A percentile compares a stretch with the other conserved stretches of the same genome.
phyloP scores from a whole-genome alignment of 2,797 vertebrate genomes.

The Xyrichtys novacula region DNA sequence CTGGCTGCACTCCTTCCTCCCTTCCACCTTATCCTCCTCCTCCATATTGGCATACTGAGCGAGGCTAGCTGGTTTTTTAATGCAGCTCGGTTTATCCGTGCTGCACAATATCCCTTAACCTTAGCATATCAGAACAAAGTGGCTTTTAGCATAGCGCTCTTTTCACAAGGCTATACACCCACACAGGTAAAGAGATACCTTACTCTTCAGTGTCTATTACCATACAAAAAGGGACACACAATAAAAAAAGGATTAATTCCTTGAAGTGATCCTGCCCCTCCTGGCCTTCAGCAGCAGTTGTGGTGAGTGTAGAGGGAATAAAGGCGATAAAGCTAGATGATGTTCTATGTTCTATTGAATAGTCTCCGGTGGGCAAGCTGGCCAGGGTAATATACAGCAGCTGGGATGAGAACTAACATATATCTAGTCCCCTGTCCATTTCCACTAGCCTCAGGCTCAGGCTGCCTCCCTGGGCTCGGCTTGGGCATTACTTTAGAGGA shows the following conservation, averaged over 20 bases:
- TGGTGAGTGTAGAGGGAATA: constrained; percentile 58
- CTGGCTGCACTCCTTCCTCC: constrained; percentile 66
- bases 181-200: constrained; percentile 8
- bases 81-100: constrained; percentile 29
- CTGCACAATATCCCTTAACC: constrained; percentile 16
- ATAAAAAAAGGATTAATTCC: constrained; percentile 57
- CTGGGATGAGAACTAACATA: constrained; percentile 81
- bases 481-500: constrained; percentile 81
- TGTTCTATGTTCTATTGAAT: constrained; percentile 74
- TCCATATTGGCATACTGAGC: constrained; percentile 56
- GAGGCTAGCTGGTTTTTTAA: constrained; percentile 47
- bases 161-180: constrained; percentile 16
- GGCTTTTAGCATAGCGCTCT: background rate
- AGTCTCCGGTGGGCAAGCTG: constrained; percentile 74
- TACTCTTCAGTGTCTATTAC: constrained; percentile 34
- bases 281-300: constrained; percentile 54
- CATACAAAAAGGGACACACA: constrained; percentile 45
- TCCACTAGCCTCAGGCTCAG: constrained; percentile 78
- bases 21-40: constrained; percentile 44
- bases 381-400: constrained; percentile 77
- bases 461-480: constrained; percentile 73
- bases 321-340: constrained; percentile 73
- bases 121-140: constrained; percentile 9
- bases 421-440: constrained; percentile 81
- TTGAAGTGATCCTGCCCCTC: constrained; percentile 36